Conservation (phyloP, 2,888 invertebrate species). For the Pollenia angustigena region DNA sequence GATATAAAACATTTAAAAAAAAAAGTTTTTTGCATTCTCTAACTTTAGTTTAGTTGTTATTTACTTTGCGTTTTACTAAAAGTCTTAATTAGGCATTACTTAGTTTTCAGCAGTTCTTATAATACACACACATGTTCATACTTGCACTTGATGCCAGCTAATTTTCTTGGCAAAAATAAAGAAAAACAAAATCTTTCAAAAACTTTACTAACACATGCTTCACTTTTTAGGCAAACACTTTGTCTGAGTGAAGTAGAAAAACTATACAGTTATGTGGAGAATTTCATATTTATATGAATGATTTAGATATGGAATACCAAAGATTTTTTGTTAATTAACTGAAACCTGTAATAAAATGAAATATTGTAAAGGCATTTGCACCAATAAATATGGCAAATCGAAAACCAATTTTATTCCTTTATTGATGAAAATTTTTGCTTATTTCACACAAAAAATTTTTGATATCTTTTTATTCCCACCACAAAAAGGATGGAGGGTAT, state of each 20-base stretch:
- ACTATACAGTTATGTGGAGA: not conserved
- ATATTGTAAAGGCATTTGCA: no score
- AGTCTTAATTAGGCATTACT: constrained; percentile 67
- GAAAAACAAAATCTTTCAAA: constrained; percentile 25
- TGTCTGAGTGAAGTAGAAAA: not conserved
- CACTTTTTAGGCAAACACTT: constrained; percentile 31
- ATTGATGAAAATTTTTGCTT: no score
- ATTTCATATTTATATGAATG: constrained; percentile 10
- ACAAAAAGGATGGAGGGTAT: no score
- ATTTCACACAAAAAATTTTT: no score
- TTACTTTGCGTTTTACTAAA: constrained; percentile 62
- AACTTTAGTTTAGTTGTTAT: constrained; percentile 54
- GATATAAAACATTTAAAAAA: constrained; percentile 28
- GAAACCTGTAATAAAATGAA: not conserved
- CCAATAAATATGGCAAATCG: no score
- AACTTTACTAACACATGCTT: constrained; percentile 30
- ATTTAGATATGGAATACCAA: not conserved
- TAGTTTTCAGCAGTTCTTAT: constrained; percentile 22
- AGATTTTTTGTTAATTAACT: not conserved
- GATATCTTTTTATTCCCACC: no score
- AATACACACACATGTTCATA: constrained; percentile 25
- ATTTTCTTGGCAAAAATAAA: constrained; percentile 35
- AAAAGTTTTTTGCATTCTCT: constrained; percentile 35
- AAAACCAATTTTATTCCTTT: no score
- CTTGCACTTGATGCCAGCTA: constrained; percentile 50